Base-by-base conservation (phyloP, 2,797 vertebrate species). In the Phoeniculus purpureus region DNA sequence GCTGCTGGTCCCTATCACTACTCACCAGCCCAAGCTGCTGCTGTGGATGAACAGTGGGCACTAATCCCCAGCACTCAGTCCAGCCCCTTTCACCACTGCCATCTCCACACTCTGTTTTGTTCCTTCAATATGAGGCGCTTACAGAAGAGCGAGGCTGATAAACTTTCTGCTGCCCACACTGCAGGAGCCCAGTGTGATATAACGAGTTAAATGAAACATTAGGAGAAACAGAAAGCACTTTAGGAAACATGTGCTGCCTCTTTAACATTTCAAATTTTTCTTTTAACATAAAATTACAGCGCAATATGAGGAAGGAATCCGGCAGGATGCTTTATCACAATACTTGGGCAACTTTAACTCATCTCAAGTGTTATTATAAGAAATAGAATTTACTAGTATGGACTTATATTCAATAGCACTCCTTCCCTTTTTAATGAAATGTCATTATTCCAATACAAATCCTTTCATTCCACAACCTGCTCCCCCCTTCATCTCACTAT, bases 391-490 rank as follows among this genome's bases (percentile, higher is more conserved):
- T 98, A 98, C 98, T 97, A 96, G 97, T 97, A 96, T 97, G 97
- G 97, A 97, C 97, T 97, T 97, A 97, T 97, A 97, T 97, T 98
- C 97, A 98, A 97, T 97, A 96, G 96, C 92, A 94, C 94, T 96
- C 97, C 96, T 98, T 97, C 94, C 94, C 85, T 97, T 96, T 97
- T 98, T 98, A 98, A 98, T 99, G 98, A 98, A 99, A 99, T 98
- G 97, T 98, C 97, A 98, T 98, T 98, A 98, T 98, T 98, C 98
- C 98, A 98, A 98, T 98, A 98, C 98, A 98, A 98, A 98, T 98
- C 97, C 98, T 97, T 98, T 98, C 98, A 98, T 98, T 98, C 97
- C 96, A 94, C 96, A 97, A 93, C 96, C 95, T 92, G 92, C 91
- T 97, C 96, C 94, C 95, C 96, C 96, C 95, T 96, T 96, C 98